A percentile compares a stretch with the other conserved stretches of the same genome.
Conservation (phyloP, 2,797 vertebrate genomes). For the Champsocephalus esox region DNA sequence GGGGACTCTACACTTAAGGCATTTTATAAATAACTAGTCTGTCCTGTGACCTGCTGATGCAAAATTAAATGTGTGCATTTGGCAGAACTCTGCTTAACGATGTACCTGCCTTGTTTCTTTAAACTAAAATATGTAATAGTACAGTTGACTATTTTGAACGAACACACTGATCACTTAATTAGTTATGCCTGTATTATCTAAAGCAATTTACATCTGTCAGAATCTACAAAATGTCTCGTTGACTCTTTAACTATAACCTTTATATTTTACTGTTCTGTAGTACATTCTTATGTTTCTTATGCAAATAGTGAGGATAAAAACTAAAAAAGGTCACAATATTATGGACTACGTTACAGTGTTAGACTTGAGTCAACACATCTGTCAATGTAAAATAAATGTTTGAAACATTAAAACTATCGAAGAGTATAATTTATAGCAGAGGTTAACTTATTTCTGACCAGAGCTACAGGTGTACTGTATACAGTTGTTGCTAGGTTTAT, state of each 20-base stretch:
- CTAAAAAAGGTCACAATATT: too few relatives aligned
- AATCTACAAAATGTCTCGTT: background rate
- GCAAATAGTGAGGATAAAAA: background rate
- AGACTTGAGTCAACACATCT: too few relatives aligned
- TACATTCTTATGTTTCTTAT: too few relatives aligned
- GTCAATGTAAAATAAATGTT: too few relatives aligned
- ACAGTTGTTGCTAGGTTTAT: background rate
- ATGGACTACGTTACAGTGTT: too few relatives aligned
- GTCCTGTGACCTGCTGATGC: conserved; percentile 12
- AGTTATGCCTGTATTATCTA: background rate
- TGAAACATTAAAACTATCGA: too few relatives aligned
- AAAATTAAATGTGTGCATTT: conserved; percentile 3
- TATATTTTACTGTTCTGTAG: background rate
- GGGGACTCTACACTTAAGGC: background rate
- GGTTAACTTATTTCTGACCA: too few relatives aligned
- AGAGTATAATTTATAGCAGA: too few relatives aligned
- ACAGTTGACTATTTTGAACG: background rate
- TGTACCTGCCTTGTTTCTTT: background rate
- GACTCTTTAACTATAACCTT: background rate
- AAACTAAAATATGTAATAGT: background rate
- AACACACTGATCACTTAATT: conserved; percentile 1
- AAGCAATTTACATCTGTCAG: background rate
- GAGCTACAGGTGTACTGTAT: background rate
- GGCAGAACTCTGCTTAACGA: background rate
- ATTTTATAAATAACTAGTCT: background rate